Conservation (phyloP, 2,888 invertebrate genomes). For the Norana najaformis region DNA sequence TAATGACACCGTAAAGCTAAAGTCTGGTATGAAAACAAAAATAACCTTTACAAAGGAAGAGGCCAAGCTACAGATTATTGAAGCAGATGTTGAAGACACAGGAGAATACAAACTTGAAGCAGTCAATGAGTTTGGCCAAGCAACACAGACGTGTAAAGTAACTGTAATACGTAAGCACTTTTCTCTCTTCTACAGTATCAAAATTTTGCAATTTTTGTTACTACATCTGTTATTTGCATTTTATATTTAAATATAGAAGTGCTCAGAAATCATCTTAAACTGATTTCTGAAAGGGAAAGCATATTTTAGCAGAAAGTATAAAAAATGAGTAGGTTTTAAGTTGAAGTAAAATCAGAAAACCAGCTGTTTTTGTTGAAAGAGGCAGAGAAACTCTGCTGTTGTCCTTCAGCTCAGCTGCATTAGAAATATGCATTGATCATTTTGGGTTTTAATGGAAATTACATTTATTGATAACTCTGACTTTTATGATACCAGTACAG, state of each 20-base stretch:
- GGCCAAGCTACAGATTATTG: conserved; percentile 72
- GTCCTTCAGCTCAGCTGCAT: neutral
- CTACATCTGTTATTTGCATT: neutral
- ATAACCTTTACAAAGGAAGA: conserved; percentile 65
- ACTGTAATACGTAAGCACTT: conserved; percentile 54
- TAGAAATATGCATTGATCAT: neutral
- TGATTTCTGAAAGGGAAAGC: neutral
- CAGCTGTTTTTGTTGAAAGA: neutral
- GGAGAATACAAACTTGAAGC: conserved; percentile 80
- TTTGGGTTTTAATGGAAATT: neutral
- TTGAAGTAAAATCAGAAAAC: neutral
- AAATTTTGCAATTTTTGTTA: neutral
- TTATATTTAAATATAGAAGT: neutral
- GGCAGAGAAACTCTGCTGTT: neutral
- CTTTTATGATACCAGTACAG: neutral
- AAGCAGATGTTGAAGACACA: conserved; percentile 74
- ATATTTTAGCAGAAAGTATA: neutral
- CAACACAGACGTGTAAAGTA: conserved; percentile 50
- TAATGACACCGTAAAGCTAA: conserved; percentile 50
- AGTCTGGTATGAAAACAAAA: conserved; percentile 58
- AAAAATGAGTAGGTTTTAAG: neutral
- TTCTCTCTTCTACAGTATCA: neutral
- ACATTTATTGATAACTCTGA: neutral
- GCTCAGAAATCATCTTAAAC: neutral
- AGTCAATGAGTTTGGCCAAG: conserved; percentile 55